Evolutionary conservation across 2,113 vertebrate genomes (phyloP), one percentile per base, ranked within the genome.

Genomic region (Hepsetus odoe): DNA sequence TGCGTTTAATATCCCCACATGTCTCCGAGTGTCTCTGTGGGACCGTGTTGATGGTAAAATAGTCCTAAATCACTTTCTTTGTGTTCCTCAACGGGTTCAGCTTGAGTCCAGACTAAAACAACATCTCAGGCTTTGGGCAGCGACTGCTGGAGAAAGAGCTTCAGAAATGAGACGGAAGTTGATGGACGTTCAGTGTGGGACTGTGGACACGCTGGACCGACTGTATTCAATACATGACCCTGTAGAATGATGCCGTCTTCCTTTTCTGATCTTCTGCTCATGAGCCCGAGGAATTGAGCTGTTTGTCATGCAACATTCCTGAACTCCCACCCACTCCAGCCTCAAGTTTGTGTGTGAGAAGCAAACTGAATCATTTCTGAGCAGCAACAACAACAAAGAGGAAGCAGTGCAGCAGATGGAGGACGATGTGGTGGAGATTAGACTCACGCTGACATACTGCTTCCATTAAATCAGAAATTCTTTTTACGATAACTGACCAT

Each of bases 231-330:
- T 18, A 32, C 16, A 33, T 9, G 59, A 10, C 55, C 30, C 1
- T 32, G 59, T 0, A 4, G 59, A 14, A 20, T 33, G 59, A 18
- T 62, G 13, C 30, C 59, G 18, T 33, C 59, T 65, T 33, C 38
- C 32, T 33, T 32, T 32, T 35, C 59, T 33, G n/a, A 38, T n/a
- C 18, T 65, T n/a, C 9, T 13, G n/a, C 35, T 65, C 55, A 24
- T 13, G 49, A 10, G 22, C 46, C 26, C 1, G 42, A 33, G 30
- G 59, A 49, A 46, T 22, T 49, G 46, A 20, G 46, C 20, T 28
- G 38, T 71, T 64, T 51, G 56, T 33, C 56, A 71, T 67, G 46
- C 56, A 71, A 46, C 42, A 71, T 62, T 78, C 40, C 28, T 77
- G 67, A n/a, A 20, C 53, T 77, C 66, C 55, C 40, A 77, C 64